Conservation (phyloP, 2,888 invertebrate genomes). For the Phaedon cochleariae region DNA sequence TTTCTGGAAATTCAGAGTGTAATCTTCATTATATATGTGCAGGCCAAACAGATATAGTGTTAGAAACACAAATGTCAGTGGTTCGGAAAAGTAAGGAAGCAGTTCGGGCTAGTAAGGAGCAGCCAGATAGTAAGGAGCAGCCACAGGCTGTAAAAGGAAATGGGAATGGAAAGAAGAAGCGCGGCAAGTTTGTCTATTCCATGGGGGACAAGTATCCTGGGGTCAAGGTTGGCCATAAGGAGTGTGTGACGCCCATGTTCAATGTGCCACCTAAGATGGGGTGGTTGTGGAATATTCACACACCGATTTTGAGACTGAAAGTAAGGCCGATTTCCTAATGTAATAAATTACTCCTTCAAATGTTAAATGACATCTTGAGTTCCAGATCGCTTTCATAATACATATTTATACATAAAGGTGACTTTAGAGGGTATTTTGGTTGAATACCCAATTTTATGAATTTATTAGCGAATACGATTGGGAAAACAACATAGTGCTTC, state of each 20-base stretch:
- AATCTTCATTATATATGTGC: not conserved
- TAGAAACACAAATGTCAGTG: not conserved
- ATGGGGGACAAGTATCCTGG: slow-evolving; percentile 63
- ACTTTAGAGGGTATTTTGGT: not conserved
- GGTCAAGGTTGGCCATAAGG: slow-evolving; percentile 66
- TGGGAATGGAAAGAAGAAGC: slow-evolving; percentile 32
- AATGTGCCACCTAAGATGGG: slow-evolving; percentile 73
- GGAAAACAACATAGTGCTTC: too few relatives aligned
- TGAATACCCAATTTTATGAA: not conserved
- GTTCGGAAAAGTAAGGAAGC: not conserved
- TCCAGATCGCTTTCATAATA: not conserved
- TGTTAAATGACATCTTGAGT: not conserved
- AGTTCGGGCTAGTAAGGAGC: not conserved
- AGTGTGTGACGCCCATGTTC: slow-evolving; percentile 64
- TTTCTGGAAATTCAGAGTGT: too few relatives aligned
- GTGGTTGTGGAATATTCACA: slow-evolving; percentile 70
- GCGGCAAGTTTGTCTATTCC: slow-evolving; percentile 46
- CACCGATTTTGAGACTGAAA: slow-evolving; percentile 50
- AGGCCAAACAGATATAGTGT: not conserved
- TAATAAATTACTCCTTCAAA: not conserved
- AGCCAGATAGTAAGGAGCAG: slow-evolving; percentile 1
- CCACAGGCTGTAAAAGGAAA: not conserved
- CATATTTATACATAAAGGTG: not conserved
- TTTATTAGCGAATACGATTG: too few relatives aligned
- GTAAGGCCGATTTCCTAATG: slow-evolving; percentile 26